Percentiles rank a stretch among this genome's conserved stretches.
phyloP scores from a whole-genome alignment of 35 echinoderm and acorn worm species.

The Lytechinus variegatus region DNA sequence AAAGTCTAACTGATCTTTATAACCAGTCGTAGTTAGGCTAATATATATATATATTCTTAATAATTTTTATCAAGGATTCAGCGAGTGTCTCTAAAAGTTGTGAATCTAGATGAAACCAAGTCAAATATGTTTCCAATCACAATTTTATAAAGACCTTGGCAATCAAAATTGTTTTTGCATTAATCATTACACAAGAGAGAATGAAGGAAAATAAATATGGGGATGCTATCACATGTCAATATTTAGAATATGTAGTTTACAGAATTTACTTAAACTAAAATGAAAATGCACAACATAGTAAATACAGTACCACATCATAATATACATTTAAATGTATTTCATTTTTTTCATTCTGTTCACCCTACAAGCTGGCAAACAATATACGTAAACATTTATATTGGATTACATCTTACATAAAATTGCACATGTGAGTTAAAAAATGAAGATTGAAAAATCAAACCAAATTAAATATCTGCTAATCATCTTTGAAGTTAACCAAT shows the following conservation, averaged over 20 bases:
- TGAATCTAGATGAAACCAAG: too few relatives aligned
- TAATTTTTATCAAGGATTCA: too few relatives aligned
- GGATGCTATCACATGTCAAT: background rate
- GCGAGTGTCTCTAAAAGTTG: too few relatives aligned
- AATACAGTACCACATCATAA: background rate
- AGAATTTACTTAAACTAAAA: background rate
- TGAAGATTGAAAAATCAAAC: background rate
- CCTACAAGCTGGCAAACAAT: background rate
- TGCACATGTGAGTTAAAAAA: background rate
- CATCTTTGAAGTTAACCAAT: background rate
- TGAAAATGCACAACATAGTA: background rate
- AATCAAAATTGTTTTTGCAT: too few relatives aligned
- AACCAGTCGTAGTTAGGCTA: too few relatives aligned
- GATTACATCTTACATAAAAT: background rate
- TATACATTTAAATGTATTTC: background rate
- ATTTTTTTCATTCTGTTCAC: background rate
- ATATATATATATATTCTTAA: too few relatives aligned
- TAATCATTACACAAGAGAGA: too few relatives aligned
- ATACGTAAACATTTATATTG: background rate
- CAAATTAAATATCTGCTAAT: background rate
- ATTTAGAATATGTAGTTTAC: background rate
- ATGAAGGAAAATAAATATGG: too few relatives aligned
- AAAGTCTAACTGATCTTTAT: too few relatives aligned
- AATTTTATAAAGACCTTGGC: too few relatives aligned
- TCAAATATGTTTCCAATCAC: too few relatives aligned